Evolutionary conservation across 2,797 vertebrate genomes (phyloP), one percentile per base, ranked within the genome.

Genomic region (Podargus strigoides): DNA sequence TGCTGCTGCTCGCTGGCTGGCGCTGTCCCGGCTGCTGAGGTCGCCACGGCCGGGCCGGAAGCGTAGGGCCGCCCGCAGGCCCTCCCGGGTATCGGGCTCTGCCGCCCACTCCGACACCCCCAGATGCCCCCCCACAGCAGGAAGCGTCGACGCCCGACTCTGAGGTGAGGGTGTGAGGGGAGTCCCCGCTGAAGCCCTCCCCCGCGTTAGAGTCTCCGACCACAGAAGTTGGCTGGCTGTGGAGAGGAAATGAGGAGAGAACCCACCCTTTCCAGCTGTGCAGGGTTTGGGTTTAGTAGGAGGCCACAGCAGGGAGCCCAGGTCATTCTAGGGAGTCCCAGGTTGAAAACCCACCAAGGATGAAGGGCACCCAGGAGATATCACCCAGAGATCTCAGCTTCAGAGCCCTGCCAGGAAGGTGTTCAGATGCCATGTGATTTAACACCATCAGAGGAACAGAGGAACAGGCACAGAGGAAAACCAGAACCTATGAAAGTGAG

Each of bases 211-310:
- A 36, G 32, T 8, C 13, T 10, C 32, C 9, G 15, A 8, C 34
- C 6, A 3, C 8, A 28, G 49, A 68, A 20, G 59, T 14, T 32
- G 17, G 7, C 32, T 14, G 47, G 3, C 3, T 37, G 12, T 2
- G 8, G 30, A 30, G 10, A 27, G 32, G 20, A 62, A 22, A 14
- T 1, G 22, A 39, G 34, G 15, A 27, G 15, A 18, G 6, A 37
- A 17, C 1, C 0, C 8, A 46, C 8, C 20, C 8, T 60, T 75
- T 4, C 9, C 11, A 21, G 27, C 20, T 16, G 18, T 7, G 34
- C 42, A 1, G 24, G 17, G 24, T 3, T 2, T 9, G 62, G 16
- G 24, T 13, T 63, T 32, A 15, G 46, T 28, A n/a, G 1, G 1
- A 42, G 27, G 36, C 53, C 0, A 3, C 49, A 3, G 15, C 6